Conservation (phyloP, 2,113 vertebrate species). For the Brevimyrus niger region DNA sequence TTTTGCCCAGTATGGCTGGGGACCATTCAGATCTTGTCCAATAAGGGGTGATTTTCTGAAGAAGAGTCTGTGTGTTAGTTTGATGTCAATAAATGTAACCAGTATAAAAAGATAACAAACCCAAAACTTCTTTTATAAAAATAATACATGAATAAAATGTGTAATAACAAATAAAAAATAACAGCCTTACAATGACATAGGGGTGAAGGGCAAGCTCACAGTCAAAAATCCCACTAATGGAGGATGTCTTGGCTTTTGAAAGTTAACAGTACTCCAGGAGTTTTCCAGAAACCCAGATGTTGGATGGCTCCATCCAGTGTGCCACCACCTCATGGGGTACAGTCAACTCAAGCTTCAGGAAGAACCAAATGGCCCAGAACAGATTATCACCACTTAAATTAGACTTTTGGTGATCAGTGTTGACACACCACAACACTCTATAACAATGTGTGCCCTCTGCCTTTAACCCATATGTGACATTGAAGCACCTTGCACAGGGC, state of each 20-base stretch:
- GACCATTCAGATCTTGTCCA: neutral
- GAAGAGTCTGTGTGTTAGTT: neutral
- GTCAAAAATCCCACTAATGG: neutral
- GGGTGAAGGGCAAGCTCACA: neutral
- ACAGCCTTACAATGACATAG: neutral
- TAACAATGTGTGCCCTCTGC: no score
- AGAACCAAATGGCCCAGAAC: conserved; percentile 32
- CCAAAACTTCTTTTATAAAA: neutral
- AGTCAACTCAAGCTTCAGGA: conserved; percentile 53
- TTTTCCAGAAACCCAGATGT: neutral
- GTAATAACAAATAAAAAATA: neutral
- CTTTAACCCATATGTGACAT: no score
- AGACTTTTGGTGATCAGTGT: conserved; percentile 9
- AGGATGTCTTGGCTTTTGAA: neutral
- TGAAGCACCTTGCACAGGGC: no score
- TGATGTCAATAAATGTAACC: neutral
- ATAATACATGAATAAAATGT: neutral
- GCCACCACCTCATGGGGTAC: conserved; percentile 44
- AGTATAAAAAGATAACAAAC: neutral
- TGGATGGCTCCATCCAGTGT: neutral
- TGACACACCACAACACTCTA: no score
- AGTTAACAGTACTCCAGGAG: neutral
- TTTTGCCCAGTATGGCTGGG: neutral
- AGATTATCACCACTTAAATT: conserved; percentile 55
- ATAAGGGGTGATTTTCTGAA: neutral